These are phyloP conservation scores for Epinotia bilunana DNA, from an alignment of 2,888 invertebrate species.

Conservation along the genomic window DNA sequence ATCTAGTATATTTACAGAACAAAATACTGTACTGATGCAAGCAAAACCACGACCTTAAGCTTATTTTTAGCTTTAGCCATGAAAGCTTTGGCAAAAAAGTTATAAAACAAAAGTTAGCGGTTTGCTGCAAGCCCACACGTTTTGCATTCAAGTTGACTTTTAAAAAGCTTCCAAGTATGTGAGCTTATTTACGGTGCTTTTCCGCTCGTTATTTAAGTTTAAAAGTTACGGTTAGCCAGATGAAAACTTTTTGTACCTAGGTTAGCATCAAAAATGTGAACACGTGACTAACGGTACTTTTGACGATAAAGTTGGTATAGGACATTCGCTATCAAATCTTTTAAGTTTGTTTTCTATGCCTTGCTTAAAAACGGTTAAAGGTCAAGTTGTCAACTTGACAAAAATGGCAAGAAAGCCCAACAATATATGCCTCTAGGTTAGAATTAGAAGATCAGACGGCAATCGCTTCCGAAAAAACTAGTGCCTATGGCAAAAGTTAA, in stretches of 20 bases:
- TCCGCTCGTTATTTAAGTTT: conserved; percentile 21
- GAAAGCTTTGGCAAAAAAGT: conserved; percentile 14
- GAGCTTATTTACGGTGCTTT: conserved; percentile 27
- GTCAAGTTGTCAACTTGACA: too few relatives aligned
- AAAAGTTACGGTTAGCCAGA: neutral
- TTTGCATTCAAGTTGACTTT: conserved; percentile 35
- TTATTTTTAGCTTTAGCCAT: conserved; percentile 8
- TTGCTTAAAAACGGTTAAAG: too few relatives aligned
- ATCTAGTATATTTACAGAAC: neutral
- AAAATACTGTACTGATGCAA: neutral
- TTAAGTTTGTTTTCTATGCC: too few relatives aligned
- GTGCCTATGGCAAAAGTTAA: too few relatives aligned
- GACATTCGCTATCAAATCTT: too few relatives aligned
- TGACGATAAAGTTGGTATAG: too few relatives aligned
- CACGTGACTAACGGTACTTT: neutral
- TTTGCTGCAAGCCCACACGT: conserved; percentile 17
- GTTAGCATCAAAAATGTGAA: neutral
- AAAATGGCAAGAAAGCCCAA: too few relatives aligned
- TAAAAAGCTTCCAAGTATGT: conserved; percentile 17
- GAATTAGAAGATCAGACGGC: too few relatives aligned
- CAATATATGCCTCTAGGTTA: too few relatives aligned
- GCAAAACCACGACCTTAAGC: conserved; percentile 1
- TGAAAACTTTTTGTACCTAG: neutral
- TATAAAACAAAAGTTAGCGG: conserved; percentile 32
- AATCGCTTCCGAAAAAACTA: too few relatives aligned